Conservation (phyloP, 2,888 invertebrate species). For the Sicus ferrugineus region DNA sequence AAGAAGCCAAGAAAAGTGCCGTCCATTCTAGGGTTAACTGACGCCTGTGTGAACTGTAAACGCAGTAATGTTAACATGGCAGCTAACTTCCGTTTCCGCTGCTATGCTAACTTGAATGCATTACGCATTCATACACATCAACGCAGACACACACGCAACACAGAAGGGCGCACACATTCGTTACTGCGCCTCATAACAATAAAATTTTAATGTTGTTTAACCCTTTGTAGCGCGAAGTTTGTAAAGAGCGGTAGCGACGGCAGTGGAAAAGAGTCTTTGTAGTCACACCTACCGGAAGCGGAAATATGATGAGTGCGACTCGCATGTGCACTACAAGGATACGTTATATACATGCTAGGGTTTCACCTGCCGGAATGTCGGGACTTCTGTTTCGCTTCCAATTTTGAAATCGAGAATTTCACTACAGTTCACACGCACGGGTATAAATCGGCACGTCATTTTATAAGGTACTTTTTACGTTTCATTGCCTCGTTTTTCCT, state of each 20-base stretch:
- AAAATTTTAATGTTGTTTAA: slow-evolving; percentile 37
- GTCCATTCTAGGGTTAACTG: too few species aligned
- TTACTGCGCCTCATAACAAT: slow-evolving; percentile 35
- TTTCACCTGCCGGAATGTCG: background rate
- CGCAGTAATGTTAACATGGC: slow-evolving; percentile 27
- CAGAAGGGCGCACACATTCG: slow-evolving; percentile 1
- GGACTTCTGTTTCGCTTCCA: too few species aligned
- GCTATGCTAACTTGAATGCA: slow-evolving; percentile 10
- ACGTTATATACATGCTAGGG: background rate
- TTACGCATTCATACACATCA: background rate
- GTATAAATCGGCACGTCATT: background rate
- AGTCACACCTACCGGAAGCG: slow-evolving; percentile 30
- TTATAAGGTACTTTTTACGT: slow-evolving; percentile 7
- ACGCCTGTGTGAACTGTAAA: too few species aligned
- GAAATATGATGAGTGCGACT: slow-evolving; percentile 37
- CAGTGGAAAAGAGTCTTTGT: too few species aligned
- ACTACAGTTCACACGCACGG: background rate
- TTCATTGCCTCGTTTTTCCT: background rate
- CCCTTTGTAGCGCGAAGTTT: slow-evolving; percentile 24
- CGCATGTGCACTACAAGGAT: slow-evolving; percentile 16
- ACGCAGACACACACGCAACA: background rate
- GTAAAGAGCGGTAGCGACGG: too few species aligned
- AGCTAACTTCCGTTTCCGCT: slow-evolving; percentile 29
- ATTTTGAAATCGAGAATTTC: too few species aligned
- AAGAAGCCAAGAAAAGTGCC: too few species aligned